Base-by-base conservation (phyloP, 2,888 invertebrate species). In the Drosophila quinaria region DNA sequence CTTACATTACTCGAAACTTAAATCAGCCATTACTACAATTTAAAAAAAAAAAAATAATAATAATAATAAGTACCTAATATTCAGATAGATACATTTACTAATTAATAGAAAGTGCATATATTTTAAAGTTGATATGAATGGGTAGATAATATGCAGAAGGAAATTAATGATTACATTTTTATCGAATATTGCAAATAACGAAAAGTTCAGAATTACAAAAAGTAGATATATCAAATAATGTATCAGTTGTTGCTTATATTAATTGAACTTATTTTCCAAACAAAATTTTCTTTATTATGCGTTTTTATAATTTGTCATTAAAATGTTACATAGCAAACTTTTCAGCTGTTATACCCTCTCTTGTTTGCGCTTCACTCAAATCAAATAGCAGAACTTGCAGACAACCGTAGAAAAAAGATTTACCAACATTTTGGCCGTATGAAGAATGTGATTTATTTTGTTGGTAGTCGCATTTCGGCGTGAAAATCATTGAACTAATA, bases 401-500 rank as follows among this genome's bases (percentile, higher is more conserved):
- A 80, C 77, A 80, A 42, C 39, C 77, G 41, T 39, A 50, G 54
- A 84, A 85, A 75, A 74, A 68, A 75, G 82, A 89, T 88, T 90
- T 79, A 62, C 66, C 72, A 60, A 60, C 55, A 33, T 67, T 78
- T 73, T 46, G 17, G 58, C 29, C 61, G 61, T 72, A 70, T 77
- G 71, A 69, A 78, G 64, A 73, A 81, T 81, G 63, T 70, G 74
- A 78, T 80, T 82, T 80, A 70, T 73, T 65, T 70, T 70, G 68
- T 74, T 68, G 58, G 66, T 54, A 65, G 70, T 55, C 63, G 68
- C 58, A 70, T 73, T 79, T 80, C 60, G 86, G 86, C 89, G 86
- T 90, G 87, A 87, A 90, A 87, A 89, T 90, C 87, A 87, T 87
- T 87, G 89, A 87, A 87, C 90, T 87, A 87, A 87, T 90, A 89